These are phyloP conservation scores for Ectemnius continuus DNA, from an alignment of 2,888 invertebrate genomes.

Conservation along the genomic window DNA sequence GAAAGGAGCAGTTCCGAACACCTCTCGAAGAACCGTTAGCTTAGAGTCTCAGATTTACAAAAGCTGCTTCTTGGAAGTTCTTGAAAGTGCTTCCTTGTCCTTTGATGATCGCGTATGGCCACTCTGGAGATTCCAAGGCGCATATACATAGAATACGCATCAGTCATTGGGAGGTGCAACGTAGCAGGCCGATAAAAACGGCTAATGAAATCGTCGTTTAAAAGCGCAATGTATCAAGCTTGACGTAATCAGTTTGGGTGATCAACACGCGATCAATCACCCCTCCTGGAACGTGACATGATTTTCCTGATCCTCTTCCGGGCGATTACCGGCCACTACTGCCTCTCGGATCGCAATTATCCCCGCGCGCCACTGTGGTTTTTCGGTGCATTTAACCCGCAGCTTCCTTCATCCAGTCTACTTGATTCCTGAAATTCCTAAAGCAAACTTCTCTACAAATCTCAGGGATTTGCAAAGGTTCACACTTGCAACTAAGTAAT, in stretches of 20 bases:
- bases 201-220: slow-evolving; percentile 2
- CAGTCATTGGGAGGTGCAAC: neutral
- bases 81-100: neutral
- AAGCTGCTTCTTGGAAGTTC: no score
- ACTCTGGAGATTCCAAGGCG: neutral
- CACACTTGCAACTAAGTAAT: no score
- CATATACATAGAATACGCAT: neutral
- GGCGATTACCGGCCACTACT: no score
- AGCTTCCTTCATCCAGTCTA: neutral
- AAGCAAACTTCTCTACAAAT: neutral
- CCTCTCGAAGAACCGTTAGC: neutral
- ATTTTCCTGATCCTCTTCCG: slow-evolving; percentile 3
- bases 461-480: no score
- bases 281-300: neutral
- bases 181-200: neutral
- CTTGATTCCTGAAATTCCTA: neutral
- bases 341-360: no score
- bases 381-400: no score
- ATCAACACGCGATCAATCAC: slow-evolving; percentile 6
- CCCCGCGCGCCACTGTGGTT: no score
- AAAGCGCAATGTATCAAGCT: slow-evolving; percentile 2
- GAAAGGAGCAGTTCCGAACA: slow-evolving; percentile 7
- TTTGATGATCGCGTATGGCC: neutral
- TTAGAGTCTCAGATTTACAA: no score
- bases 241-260: slow-evolving; percentile 3